phyloP scores from a whole-genome alignment of 2,888 invertebrate species.

The Macroteleia sp. region DNA sequence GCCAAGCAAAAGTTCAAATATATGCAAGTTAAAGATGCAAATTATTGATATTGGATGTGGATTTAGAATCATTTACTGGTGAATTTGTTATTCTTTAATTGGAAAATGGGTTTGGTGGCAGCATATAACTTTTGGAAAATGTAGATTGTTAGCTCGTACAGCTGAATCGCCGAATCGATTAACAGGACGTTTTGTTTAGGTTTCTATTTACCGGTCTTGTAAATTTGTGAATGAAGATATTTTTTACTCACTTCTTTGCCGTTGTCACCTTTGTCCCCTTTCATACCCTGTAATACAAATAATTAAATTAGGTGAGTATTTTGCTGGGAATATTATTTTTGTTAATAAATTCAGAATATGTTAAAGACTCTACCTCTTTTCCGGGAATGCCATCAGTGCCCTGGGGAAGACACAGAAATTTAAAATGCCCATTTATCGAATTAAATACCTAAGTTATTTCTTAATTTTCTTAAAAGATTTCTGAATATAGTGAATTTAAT shows the following conservation, averaged over 20 bases:
- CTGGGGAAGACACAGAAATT: slow-evolving; percentile 85
- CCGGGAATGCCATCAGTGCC: slow-evolving; percentile 97
- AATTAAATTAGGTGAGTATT: background rate
- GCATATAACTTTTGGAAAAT: slow-evolving; percentile 67
- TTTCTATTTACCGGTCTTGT: background rate
- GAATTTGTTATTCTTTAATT: slow-evolving; percentile 18
- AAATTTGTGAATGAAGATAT: background rate
- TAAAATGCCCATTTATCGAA: slow-evolving; percentile 14
- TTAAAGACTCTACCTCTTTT: slow-evolving; percentile 87
- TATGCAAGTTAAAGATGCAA: slow-evolving; percentile 8
- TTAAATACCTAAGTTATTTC: too few relatives aligned
- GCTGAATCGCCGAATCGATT: slow-evolving; percentile 1
- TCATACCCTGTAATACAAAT: slow-evolving; percentile 90
- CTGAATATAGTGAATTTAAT: too few relatives aligned
- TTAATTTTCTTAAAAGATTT: too few relatives aligned
- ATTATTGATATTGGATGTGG: slow-evolving; percentile 9
- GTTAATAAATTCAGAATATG: background rate
- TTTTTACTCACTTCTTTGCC: slow-evolving; percentile 90
- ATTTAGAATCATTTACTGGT: slow-evolving; percentile 14
- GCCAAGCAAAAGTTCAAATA: slow-evolving; percentile 75
- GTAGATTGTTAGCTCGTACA: slow-evolving; percentile 10
- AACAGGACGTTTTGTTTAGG: slow-evolving; percentile 8
- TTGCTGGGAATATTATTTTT: background rate
- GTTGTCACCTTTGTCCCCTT: slow-evolving; percentile 94
- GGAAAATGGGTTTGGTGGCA: slow-evolving; percentile 68